Evolutionary conservation across 2,113 vertebrate species (phyloP).

Genomic region (Tretioscincus oriximinensis): DNA sequence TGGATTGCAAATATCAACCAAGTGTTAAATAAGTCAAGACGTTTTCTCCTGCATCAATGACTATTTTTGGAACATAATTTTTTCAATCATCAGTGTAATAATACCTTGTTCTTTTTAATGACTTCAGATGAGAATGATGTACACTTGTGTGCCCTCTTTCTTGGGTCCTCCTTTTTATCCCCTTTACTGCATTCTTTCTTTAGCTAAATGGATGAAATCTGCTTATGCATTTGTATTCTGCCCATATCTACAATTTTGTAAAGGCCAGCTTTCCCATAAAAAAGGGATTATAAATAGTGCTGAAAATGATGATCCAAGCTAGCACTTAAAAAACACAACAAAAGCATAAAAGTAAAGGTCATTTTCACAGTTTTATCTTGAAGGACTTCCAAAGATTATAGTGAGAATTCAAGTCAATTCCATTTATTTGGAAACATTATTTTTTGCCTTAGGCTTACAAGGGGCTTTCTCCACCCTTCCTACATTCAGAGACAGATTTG

Average conservation of each 20-base stretch:
- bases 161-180: conserved; percentile 10
- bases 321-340: conserved; percentile 57
- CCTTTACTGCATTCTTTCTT: conserved; percentile 26
- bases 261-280: conserved; percentile 64
- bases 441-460: not conserved
- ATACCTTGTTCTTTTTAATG: conserved; percentile 22
- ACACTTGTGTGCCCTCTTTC: conserved; percentile 29
- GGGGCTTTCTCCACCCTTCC: not conserved
- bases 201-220: conserved; percentile 20
- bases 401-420: conserved; percentile 38
- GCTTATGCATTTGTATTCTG: conserved; percentile 57
- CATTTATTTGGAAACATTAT: conserved; percentile 15
- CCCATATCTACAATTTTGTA: conserved; percentile 50
- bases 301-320: conserved; percentile 60
- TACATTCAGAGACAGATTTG: not conserved
- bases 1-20: not conserved
- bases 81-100: not conserved
- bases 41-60: not conserved
- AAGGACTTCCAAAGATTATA: conserved; percentile 30
- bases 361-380: conserved; percentile 57
- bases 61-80: conserved; percentile 12
- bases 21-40: not conserved
- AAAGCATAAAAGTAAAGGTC: conserved; percentile 60
- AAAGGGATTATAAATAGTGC: conserved; percentile 56
- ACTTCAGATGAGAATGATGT: conserved; percentile 1